These are phyloP conservation scores for Nemoura dubitans DNA, from an alignment of 2,888 invertebrate genomes.

Conservation along the genomic window DNA sequence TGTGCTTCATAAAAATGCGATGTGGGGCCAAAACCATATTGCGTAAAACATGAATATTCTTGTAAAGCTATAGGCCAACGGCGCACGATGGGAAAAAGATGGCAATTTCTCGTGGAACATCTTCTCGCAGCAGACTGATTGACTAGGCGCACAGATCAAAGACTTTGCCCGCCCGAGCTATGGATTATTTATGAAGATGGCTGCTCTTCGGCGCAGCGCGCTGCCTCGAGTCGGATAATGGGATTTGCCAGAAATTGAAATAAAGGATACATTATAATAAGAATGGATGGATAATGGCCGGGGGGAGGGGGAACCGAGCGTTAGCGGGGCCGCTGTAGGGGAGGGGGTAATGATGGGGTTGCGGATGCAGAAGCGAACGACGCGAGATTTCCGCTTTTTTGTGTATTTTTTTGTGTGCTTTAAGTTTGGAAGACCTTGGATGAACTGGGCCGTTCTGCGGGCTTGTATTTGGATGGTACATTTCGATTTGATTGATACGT, in stretches of 20 bases:
- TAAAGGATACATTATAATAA: constrained; percentile 41
- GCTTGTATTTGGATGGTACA: no score
- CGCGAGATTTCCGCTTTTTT: background rate
- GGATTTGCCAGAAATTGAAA: constrained; percentile 39
- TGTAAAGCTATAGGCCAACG: background rate
- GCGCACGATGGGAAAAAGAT: background rate
- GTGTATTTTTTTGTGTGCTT: background rate
- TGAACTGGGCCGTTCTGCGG: background rate
- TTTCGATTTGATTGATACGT: no score
- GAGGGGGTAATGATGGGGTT: constrained; percentile 15
- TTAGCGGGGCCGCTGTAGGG: background rate
- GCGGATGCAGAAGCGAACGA: background rate
- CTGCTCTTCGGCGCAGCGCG: background rate
- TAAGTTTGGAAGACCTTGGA: background rate
- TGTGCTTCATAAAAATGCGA: no score
- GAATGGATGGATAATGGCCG: constrained; percentile 37
- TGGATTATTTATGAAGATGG: constrained; percentile 4
- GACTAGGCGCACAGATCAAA: background rate
- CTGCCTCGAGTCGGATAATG: background rate
- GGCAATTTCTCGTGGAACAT: background rate
- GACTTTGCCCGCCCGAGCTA: background rate
- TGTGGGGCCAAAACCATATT: background rate
- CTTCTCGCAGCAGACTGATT: background rate
- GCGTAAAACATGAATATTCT: background rate
- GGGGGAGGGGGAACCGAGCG: constrained; percentile 24